Evolutionary conservation across 2,113 vertebrate species (phyloP), one percentile per base, ranked within the genome.

Genomic region (Barbus barbus): DNA sequence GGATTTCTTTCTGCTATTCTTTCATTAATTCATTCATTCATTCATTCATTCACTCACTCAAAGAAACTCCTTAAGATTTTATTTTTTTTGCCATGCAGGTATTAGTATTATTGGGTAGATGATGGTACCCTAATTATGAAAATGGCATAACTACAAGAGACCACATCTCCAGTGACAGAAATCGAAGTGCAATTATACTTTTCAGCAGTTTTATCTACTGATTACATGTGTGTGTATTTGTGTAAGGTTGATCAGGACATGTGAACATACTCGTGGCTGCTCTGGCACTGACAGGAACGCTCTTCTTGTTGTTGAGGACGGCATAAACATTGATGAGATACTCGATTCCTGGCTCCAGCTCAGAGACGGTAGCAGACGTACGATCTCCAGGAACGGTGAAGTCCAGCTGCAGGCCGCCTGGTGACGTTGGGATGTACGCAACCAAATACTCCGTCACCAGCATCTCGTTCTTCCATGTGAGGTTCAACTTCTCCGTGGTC

Each of bases 251-350:
- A 67, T 33, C 36, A 24, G 36, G 5, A 38, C 2, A 16, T 6
- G 22, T 79, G 18, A 28, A 94, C 93, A 89, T 93, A 99, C 98
- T 93, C 5, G 97, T 99, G 73, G 96, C 95, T 44, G 97, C 95
- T 18, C 96, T 93, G 71, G 96, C 97, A 0, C 95, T 97, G 90
- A 99, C 94, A 0, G 98, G 98, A 48, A 98, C 91, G 28, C 98
- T 99, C 89, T 83, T 96, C 91, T 96, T 95, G 91, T 97, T 96
- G 90, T 94, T 97, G 6, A 99, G 94, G 88, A 98, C 91, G 46
- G 98, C 97, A 7, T 96, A 97, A 33, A 99, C 97, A 0, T 93
- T 96, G 90, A 99, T 96, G 0, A 96, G 93, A 48, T 99, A 99
- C 88, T 99, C 98, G 0, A 98, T 93, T 0, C 98, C 98, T 0